A percentile compares a stretch with the other conserved stretches of the same genome.
These are phyloP conservation scores for Octopus bimaculoides DNA, from an alignment of 1,140 invertebrate species.

Conservation along the genomic window DNA sequence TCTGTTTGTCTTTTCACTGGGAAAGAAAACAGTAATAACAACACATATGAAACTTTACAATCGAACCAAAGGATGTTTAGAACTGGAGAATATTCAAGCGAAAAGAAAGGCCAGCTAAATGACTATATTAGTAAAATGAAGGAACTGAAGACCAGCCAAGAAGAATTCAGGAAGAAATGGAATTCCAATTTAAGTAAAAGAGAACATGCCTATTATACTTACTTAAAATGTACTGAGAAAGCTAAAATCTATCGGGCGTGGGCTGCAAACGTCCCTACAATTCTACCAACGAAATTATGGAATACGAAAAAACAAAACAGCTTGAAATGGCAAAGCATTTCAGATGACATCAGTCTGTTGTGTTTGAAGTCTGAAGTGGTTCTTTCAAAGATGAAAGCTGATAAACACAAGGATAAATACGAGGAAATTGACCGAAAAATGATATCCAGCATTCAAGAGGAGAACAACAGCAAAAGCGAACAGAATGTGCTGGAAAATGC, in stretches of 20 bases:
- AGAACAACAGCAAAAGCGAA: background rate
- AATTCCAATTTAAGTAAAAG: background rate
- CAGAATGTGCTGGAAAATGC: background rate
- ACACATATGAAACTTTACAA: no score
- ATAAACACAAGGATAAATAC: background rate
- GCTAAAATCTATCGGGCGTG: background rate
- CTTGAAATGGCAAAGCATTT: background rate
- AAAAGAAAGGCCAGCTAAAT: no score
- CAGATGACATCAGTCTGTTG: background rate
- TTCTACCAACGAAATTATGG: constrained; percentile 1
- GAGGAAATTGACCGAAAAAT: constrained; percentile 2
- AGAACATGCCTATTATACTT: background rate
- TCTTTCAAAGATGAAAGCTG: background rate
- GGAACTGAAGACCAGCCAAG: background rate
- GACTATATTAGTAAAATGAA: no score
- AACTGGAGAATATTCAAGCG: no score
- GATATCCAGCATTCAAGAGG: background rate
- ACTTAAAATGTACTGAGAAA: background rate
- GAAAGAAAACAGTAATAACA: no score
- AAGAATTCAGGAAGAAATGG: background rate
- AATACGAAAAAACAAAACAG: background rate
- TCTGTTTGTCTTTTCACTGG: no score
- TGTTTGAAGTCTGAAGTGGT: constrained; percentile 5
- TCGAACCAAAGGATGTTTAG: no score
- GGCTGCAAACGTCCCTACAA: background rate